Evolutionary conservation across 1,140 invertebrate species (phyloP).

Genomic region (Amyelois transitella): DNA sequence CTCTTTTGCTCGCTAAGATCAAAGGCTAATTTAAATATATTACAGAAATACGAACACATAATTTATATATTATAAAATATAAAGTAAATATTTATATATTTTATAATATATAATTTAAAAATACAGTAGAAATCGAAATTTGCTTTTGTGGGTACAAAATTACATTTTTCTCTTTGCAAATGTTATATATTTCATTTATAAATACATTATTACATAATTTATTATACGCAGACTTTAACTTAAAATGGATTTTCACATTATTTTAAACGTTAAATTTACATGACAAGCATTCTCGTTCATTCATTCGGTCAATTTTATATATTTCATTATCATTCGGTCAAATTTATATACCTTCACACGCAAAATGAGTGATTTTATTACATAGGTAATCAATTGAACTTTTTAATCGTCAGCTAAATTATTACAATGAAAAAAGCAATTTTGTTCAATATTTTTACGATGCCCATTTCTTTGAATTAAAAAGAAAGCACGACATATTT

Average conservation of each 20-base stretch:
- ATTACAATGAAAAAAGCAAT: no score
- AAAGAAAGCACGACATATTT: no score
- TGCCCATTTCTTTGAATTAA: no score
- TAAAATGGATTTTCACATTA: not conserved
- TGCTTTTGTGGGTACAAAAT: conserved; percentile 11
- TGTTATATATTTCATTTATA: conserved; percentile 11
- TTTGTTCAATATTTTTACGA: no score
- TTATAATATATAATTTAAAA: conserved; percentile 3
- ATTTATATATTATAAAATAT: conserved; percentile 6
- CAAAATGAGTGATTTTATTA: no score
- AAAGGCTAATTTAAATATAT: conserved; percentile 1
- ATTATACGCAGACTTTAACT: not conserved
- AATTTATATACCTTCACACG: no score
- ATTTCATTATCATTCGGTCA: conserved; percentile 4
- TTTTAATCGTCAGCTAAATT: no score
- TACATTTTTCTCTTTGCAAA: conserved; percentile 7
- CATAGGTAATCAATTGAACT: no score
- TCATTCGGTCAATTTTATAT: conserved; percentile 3
- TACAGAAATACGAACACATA: conserved; percentile 9
- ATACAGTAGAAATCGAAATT: not conserved
- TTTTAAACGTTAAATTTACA: not conserved
- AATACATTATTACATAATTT: conserved; percentile 4
- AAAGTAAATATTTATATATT: not conserved
- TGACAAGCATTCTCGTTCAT: not conserved
- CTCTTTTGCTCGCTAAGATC: not conserved